Evolutionary conservation across 1,140 invertebrate genomes (phyloP), one percentile per base, ranked within the genome.

Genomic region (Zophobas atratus): DNA sequence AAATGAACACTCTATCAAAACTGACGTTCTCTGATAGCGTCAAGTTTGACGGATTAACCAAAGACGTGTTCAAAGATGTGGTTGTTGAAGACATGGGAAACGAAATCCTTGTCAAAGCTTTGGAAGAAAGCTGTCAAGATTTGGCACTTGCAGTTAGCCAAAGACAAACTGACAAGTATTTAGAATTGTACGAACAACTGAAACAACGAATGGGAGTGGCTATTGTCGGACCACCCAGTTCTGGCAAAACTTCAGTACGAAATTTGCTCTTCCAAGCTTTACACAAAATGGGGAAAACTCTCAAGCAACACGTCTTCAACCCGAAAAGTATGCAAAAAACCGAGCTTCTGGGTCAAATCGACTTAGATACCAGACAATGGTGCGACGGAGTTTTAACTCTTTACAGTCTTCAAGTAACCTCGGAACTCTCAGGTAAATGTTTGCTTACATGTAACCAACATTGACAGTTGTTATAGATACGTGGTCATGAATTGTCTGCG

Each of bases 151-250:
- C 89, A 35, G 83, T 89, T 1, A 95, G 93, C 84, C 89, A 94
- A 70, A 89, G 88, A 82, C 91, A 94, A 90, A 90, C 95, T 5
- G 91, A 92, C 83, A 98, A 99, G 89, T 95, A 96, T 81, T 85
- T 98, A 48, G 97, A 99, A 87, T 87, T 99, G n/a, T 93, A 98
- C 86, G 97, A 99, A 85, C 98, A 99, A 86, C 86, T 99, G 4
- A 92, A 95, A 84, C 97, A 98, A 88, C 91, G 99, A 83, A 99
- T 97, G 91, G 99, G 99, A 2, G 97, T 99, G 0, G 97, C 97
- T 0, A 91, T 99, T 6, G 96, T 99, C 2, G 99, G 98, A 0
- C 97, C 97, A 2, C 93, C 96, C 1, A 94, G 95, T 46, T 95
- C 95, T 53, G 98, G 99, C 1, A 99, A 99, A 89, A 94, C 95